A percentile compares a stretch with the other conserved stretches of the same genome.
phyloP scores from a whole-genome alignment of 2,113 vertebrate species.

The Gallinago undulata region DNA sequence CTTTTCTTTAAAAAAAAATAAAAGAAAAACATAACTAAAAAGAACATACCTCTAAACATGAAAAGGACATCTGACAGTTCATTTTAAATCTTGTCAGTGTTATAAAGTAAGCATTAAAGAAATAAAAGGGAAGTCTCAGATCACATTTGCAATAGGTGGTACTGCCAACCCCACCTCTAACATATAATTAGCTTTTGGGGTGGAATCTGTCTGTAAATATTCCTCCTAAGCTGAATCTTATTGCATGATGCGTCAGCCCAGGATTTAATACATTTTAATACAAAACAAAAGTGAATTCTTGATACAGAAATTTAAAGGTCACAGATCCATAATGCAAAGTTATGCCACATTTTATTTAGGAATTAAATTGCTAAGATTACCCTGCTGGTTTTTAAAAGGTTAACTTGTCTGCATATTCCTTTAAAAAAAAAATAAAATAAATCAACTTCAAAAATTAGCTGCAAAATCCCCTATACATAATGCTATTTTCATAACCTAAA shows the following conservation, averaged over 20 bases:
- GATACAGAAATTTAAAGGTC: slow-evolving; percentile 1
- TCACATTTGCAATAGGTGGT: neutral
- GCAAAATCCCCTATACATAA: neutral
- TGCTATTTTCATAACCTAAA: neutral
- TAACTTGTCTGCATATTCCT: neutral
- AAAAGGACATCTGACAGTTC: neutral
- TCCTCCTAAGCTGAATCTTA: neutral
- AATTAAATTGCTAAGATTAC: slow-evolving; percentile 4
- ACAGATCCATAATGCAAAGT: neutral
- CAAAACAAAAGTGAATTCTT: neutral
- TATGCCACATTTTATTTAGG: neutral
- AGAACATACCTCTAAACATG: neutral
- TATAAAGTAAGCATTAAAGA: neutral
- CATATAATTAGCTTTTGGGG: neutral
- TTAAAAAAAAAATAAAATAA: neutral
- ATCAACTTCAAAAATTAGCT: neutral
- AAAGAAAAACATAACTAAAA: neutral
- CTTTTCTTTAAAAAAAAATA: neutral
- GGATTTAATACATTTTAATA: neutral
- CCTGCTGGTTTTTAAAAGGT: slow-evolving; percentile 2
- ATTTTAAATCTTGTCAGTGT: neutral
- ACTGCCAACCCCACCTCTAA: neutral
- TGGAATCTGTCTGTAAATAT: neutral
- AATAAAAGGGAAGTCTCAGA: neutral
- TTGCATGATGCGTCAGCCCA: neutral